These are phyloP conservation scores for human DNA, from an alignment of 2,113 vertebrate species.

Conservation along the genomic window DNA sequence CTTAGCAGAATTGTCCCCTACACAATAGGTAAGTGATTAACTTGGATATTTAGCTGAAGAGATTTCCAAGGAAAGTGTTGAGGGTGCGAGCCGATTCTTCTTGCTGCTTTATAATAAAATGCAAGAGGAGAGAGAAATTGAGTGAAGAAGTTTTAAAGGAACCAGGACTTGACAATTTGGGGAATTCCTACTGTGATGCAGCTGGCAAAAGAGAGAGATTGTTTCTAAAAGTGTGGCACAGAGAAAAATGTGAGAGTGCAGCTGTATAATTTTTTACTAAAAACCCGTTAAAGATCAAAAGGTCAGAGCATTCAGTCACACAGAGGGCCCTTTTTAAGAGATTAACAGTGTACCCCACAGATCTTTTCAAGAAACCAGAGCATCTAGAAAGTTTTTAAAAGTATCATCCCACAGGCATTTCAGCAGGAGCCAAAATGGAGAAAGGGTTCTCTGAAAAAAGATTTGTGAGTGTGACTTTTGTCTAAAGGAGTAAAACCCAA, in stretches of 20 bases:
- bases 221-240: not conserved
- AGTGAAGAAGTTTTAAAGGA: not conserved
- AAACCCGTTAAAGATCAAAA: not conserved
- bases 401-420: not conserved
- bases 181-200: not conserved
- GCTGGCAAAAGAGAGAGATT: not conserved
- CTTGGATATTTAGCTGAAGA: not conserved
- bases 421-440: not conserved
- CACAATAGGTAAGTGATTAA: not conserved
- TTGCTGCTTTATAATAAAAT: not conserved
- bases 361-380: not conserved
- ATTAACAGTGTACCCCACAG: not conserved
- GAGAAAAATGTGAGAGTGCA: not conserved
- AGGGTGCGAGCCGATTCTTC: not conserved
- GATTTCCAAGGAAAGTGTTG: not conserved
- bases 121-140: not conserved
- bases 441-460: not conserved
- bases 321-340: not conserved
- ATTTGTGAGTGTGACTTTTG: not conserved
- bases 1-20: not conserved
- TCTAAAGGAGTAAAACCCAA: not conserved
- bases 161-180: not conserved
- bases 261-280: not conserved
- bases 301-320: not conserved
- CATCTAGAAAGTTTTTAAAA: not conserved